Base-by-base conservation (phyloP, 1,140 invertebrate species). In the Laodelphax striatellus region DNA sequence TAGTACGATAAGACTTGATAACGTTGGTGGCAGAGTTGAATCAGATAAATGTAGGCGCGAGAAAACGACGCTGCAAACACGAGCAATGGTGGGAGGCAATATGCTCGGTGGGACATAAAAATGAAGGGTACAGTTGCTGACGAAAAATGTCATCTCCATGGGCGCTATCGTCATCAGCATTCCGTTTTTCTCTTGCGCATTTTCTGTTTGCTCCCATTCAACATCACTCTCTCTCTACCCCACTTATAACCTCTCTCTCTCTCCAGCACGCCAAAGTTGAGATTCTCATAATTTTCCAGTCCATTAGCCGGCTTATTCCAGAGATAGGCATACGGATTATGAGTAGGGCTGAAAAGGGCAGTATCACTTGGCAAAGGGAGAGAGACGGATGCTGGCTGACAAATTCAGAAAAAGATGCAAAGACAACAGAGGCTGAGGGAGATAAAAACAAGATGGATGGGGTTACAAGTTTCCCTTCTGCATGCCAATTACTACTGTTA, bases 271-370 rank as follows among this genome's bases (percentile, higher is more conserved):
- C 46, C 21, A 38, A 38, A 22, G 46, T 50, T 19, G 16, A 19
- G 46, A 50, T 50, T 50, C 46, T 50, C 46, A 50, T 50, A 50
- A 50, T 50, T 50, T 50, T 50, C 46, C 46, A 50, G 16, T 22
- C 46, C 46, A 50, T 50, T 50, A 50, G 46, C 46, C 21, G 16
- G 46, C 21, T 50, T 50, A 50, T 50, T 50, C 46, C 46, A 19
- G 46, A 19, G 46, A 17, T 50, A 50, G 16, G 46, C 46, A 50
- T 17, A 22, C 6, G 46, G 46, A 50, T 50, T 50, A 50, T 50
- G 21, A 50, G 24, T 28, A 28, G 46, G 46, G 46, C 21, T 19
- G 34, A 9, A 38, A 38, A 22, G 46, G 46, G 6, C 21, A 13
- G 4, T 16, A 46, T 4, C n/a, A 50, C 17, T 44, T 44, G 43